Evolutionary conservation across 2,888 invertebrate species (phyloP), one percentile per base, ranked within the genome.

Genomic region (Zhengitettix transpicula): DNA sequence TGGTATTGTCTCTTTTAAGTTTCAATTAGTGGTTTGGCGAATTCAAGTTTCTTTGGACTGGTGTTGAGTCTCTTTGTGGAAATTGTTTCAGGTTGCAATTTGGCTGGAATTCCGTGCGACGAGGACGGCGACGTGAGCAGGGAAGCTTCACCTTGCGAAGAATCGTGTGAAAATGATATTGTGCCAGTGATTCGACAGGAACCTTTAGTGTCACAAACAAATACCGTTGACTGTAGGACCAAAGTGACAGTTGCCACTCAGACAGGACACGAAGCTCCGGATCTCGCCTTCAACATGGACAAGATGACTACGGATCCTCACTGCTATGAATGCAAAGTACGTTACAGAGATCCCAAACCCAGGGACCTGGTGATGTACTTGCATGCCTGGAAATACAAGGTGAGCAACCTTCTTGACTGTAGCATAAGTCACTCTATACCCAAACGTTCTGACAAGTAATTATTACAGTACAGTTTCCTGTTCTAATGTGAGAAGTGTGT

Each of bases 281-380:
- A 85, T 65, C 78, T 80, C 10, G 74, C 75, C 17, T 85, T 83
- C 69, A 79, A 82, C 66, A 78, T 81, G 53, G 84, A 84, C 65
- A 85, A 87, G 69, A 81, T 89, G 75, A 82, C 85, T 12, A 75
- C 85, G 12, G 93, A 95, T 71, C 84, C 85, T 51, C 86, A 92
- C 71, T 97, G 96, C 76, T 88, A 89, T 72, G 92, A 94, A 74
- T 97, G 96, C 75, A 90, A 90, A 74, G 88, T 91, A 61, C 81
- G 89, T 62, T 95, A 91, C 76, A 79, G 89, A 65, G 96, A 97
- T 74, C 96, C 97, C 0, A 83, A 88, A 64, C 90, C 92, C 0
- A 83, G 88, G 66, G 93, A 96, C 73, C 81, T 97, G 62, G 87
- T 95, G 66, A 93, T 97, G 91, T 97, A 92, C 74, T 81, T 97